phyloP scores from a whole-genome alignment of 2,797 vertebrate genomes.

The Epinephelus coioides region DNA sequence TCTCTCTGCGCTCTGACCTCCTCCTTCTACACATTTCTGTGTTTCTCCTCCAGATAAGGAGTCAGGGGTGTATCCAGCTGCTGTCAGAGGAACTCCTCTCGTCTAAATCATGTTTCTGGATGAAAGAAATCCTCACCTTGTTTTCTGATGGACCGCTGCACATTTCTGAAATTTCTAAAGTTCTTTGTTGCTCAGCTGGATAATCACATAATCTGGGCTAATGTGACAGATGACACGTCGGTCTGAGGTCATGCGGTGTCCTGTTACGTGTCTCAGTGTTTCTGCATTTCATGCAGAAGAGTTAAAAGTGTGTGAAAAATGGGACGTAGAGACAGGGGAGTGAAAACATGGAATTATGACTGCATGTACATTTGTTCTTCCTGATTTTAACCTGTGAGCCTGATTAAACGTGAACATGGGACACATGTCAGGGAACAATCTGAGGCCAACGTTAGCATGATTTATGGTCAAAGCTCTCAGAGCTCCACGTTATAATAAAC shows the following conservation, averaged over 20 bases:
- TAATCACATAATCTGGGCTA: slow-evolving; percentile 17
- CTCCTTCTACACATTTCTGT: background rate
- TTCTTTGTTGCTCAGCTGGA: slow-evolving; percentile 25
- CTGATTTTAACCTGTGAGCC: background rate
- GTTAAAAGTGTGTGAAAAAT: background rate
- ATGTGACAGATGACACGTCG: slow-evolving; percentile 10
- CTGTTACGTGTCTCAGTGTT: background rate
- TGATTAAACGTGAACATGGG: too few species aligned
- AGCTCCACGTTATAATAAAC: too few species aligned
- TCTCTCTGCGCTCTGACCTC: background rate
- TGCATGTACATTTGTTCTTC: background rate
- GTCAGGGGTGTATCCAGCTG: background rate
- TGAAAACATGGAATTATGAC: background rate
- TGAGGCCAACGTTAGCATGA: too few species aligned
- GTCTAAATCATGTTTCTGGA: slow-evolving; percentile 9
- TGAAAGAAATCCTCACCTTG: background rate
- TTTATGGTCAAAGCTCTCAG: too few species aligned
- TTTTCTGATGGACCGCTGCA: slow-evolving; percentile 2
- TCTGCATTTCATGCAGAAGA: background rate
- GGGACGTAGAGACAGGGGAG: background rate
- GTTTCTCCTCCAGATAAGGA: slow-evolving; percentile 2
- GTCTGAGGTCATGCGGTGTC: background rate
- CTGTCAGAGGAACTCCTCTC: background rate
- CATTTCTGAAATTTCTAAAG: slow-evolving; percentile 35
- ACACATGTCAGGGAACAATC: too few species aligned